These are phyloP conservation scores for Zoanthus sansibaricus DNA, from an alignment of 92 coral and sea anemone species.

Conservation along the genomic window DNA sequence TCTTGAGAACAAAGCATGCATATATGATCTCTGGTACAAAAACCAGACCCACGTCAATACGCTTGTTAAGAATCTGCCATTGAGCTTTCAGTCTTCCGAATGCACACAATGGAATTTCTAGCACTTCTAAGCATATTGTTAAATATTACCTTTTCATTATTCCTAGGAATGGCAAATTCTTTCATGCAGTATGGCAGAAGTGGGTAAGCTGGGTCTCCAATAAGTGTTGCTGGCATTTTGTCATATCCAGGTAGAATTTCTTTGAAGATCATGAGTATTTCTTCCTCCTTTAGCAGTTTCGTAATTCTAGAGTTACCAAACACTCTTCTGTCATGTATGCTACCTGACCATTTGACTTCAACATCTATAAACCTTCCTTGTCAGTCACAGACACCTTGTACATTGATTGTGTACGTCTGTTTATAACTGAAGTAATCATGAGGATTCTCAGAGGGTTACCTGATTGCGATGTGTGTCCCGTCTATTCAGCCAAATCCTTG, in stretches of 20 bases:
- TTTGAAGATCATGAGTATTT: conserved; percentile 51
- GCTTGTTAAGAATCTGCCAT: conserved; percentile 59
- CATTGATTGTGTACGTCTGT: conserved; percentile 69
- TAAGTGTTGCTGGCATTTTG: conserved; percentile 59
- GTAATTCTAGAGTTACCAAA: conserved; percentile 55
- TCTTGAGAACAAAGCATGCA: conserved; percentile 64
- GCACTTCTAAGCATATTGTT: conserved; percentile 64
- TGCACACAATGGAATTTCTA: conserved; percentile 66
- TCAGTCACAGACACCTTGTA: conserved; percentile 73
- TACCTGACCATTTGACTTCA: conserved; percentile 68
- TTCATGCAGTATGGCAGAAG: conserved; percentile 71
- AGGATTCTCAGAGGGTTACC: conserved; percentile 66
- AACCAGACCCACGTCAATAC: conserved; percentile 52
- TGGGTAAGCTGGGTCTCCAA: conserved; percentile 70
- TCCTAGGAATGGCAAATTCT: conserved; percentile 50
- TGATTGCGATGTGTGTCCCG: conserved; percentile 73
- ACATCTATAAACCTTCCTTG: conserved; percentile 63
- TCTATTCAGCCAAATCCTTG: conserved; percentile 80
- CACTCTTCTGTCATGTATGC: conserved; percentile 68
- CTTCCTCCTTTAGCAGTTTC: conserved; percentile 32
- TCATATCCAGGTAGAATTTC: conserved; percentile 63
- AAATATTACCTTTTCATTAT: conserved; percentile 64
- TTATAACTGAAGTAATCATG: conserved; percentile 75
- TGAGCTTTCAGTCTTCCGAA: conserved; percentile 65
- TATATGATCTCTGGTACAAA: conserved; percentile 55